A percentile compares a stretch with the other conserved stretches of the same genome.
Evolutionary conservation across 37 sponge, comb jelly and placozoan genomes (phyloP).

Genomic region (Haliclona indistincta): DNA sequence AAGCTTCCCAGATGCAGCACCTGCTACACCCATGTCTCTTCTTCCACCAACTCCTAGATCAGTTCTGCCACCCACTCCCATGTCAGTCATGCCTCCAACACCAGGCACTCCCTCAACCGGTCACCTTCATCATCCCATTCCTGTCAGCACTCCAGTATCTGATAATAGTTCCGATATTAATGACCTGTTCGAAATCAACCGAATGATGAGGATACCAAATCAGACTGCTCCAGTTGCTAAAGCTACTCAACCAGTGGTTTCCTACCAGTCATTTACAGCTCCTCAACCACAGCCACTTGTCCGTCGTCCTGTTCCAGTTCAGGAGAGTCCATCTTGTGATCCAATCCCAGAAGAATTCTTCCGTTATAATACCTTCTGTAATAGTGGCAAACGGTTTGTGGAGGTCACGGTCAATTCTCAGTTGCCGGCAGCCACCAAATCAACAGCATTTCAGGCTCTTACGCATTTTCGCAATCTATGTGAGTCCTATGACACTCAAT

Average conservation of each 20-base stretch:
- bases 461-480: background rate
- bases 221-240: background rate
- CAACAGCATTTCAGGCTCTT: background rate
- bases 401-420: background rate
- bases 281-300: background rate
- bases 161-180: slow-evolving; percentile 11
- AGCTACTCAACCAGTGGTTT: background rate
- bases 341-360: background rate
- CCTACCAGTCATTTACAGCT: background rate
- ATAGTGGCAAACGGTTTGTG: background rate
- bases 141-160: background rate
- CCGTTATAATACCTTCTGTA: background rate
- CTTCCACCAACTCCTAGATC: background rate
- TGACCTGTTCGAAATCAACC: slow-evolving; percentile 6
- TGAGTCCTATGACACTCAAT: background rate
- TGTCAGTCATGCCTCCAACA: background rate
- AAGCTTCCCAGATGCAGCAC: background rate
- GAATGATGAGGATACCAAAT: background rate
- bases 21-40: background rate
- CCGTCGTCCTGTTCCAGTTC: background rate
- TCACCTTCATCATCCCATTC: background rate
- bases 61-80: background rate
- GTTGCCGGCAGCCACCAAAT: background rate
- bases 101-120: background rate
- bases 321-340: background rate